Conservation (phyloP, 2,113 vertebrate species). For the Nothocercus nigrocapillus region DNA sequence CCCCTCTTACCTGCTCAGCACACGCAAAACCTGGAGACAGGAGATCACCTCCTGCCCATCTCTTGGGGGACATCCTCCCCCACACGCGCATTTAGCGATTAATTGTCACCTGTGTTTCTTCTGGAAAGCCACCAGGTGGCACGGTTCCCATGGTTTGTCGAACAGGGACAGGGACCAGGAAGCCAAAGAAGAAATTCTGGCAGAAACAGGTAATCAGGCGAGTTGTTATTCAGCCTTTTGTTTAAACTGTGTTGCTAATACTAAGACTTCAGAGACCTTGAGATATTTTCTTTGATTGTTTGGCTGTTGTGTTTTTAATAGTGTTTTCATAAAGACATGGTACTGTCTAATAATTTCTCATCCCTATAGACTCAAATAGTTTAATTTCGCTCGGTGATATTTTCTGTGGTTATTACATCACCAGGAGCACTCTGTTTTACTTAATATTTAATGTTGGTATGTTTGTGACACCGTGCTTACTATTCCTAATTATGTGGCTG, state of each 20-base stretch:
- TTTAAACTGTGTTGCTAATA: not conserved
- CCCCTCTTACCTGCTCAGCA: not conserved
- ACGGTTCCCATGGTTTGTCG: slow-evolving; percentile 87
- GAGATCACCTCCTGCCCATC: not conserved
- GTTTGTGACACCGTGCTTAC: not conserved
- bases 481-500: not conserved
- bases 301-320: not conserved
- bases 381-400: not conserved
- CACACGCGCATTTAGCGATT: not conserved
- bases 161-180: slow-evolving; percentile 75
- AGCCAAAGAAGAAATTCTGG: slow-evolving; percentile 81
- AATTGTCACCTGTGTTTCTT: not conserved
- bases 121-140: slow-evolving; percentile 81
- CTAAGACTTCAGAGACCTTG: not conserved
- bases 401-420: not conserved
- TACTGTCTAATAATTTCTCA: not conserved
- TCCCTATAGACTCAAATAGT: not conserved
- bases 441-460: not conserved
- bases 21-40: not conserved
- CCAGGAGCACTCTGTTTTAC: not conserved
- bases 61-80: not conserved
- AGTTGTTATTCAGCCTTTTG: not conserved
- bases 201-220: slow-evolving; percentile 81
- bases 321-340: not conserved
- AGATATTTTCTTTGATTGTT: not conserved